Evolutionary conservation across 2,888 invertebrate species (phyloP).

Genomic region (Cantharis rufa): DNA sequence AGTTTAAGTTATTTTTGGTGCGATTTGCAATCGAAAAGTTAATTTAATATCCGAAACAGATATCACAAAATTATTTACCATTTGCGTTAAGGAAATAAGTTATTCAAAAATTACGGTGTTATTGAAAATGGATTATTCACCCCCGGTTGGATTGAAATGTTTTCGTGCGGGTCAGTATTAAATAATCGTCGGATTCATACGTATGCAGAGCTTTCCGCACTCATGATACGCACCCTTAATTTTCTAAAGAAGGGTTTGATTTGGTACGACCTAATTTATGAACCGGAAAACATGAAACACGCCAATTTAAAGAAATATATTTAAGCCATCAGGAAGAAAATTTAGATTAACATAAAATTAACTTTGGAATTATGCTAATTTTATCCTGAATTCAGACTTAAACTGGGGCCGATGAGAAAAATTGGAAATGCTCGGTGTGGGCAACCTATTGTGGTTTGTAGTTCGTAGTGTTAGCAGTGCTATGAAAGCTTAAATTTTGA

Average conservation of each 20-base stretch:
- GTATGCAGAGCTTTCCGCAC: background rate
- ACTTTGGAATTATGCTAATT: no score
- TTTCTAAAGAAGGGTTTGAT: background rate
- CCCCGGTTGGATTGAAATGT: background rate
- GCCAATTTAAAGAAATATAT: background rate
- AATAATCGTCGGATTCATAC: background rate
- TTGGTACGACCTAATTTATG: background rate
- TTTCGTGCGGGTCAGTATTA: background rate
- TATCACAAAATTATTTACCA: background rate
- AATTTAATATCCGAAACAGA: background rate
- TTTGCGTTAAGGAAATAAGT: background rate
- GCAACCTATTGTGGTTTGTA: no score
- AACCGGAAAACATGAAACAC: background rate
- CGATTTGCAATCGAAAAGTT: background rate
- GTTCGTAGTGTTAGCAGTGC: no score
- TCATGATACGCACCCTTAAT: background rate
- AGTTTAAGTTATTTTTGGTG: slow-evolving; percentile 1
- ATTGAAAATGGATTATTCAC: background rate
- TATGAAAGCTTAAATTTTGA: no score
- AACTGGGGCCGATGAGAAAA: no score
- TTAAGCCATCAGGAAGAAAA: background rate
- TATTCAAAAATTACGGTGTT: background rate
- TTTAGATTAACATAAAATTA: background rate
- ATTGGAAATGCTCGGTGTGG: no score
- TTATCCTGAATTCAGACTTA: no score